These are phyloP conservation scores for Poeciliopsis prolifica DNA, from an alignment of 2,113 vertebrate genomes.

Conservation along the genomic window DNA sequence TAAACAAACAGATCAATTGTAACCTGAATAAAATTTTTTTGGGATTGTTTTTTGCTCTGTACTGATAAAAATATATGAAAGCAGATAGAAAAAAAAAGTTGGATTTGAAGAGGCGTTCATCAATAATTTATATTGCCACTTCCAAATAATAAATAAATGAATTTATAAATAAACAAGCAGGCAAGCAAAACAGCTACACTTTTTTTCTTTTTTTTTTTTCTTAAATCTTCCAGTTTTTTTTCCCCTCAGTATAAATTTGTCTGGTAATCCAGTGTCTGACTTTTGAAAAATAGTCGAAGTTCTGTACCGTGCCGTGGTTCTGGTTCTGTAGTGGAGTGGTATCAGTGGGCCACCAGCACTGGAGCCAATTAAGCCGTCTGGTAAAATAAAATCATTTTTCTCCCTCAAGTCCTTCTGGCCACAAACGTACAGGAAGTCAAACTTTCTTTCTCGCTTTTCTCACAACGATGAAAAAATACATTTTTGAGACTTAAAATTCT, in stretches of 20 bases:
- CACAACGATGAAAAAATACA: constrained; percentile 68
- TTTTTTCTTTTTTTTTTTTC: constrained; percentile 61
- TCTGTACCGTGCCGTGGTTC: constrained; percentile 32
- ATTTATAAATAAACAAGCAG: constrained; percentile 85
- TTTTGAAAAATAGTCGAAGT: constrained; percentile 65
- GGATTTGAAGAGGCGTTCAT: constrained; percentile 64
- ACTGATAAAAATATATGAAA: constrained; percentile 17
- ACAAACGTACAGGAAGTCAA: constrained; percentile 15
- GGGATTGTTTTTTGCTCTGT: constrained; percentile 8
- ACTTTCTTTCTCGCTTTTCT: constrained; percentile 8
- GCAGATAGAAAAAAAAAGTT: constrained; percentile 33
- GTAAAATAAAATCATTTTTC: constrained; percentile 47
- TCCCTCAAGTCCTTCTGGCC: constrained; percentile 4
- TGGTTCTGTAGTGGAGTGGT: constrained; percentile 33
- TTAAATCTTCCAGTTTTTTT: constrained; percentile 23
- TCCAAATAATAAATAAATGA: constrained; percentile 83
- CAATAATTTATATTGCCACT: constrained; percentile 78
- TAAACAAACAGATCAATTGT: neutral
- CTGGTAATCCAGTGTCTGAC: constrained; percentile 55
- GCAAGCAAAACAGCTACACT: constrained; percentile 83
- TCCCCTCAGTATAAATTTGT: constrained; percentile 59
- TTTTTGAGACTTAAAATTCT: constrained; percentile 51
- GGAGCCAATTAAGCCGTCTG: constrained; percentile 22
- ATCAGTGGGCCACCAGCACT: constrained; percentile 36
- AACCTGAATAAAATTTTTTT: neutral